These are phyloP conservation scores for Propithecus deckenii DNA, from an alignment of 2,797 vertebrate species.

Conservation along the genomic window DNA sequence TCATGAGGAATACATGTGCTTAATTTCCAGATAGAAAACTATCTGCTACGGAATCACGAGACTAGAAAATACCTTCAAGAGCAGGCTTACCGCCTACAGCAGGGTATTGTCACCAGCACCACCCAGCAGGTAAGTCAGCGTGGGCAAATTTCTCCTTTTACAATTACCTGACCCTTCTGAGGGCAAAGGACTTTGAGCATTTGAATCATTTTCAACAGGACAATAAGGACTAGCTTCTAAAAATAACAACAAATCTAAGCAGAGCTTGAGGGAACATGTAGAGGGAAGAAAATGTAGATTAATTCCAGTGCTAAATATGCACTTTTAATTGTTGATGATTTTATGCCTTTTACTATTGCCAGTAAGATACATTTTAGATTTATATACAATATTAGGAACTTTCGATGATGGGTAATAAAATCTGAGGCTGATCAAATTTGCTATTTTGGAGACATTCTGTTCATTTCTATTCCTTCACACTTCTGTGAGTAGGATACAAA, in stretches of 20 bases:
- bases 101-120: slow-evolving; percentile 98
- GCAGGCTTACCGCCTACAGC: slow-evolving; percentile 97
- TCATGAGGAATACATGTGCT: slow-evolving; percentile 44
- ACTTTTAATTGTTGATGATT: background rate
- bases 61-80: slow-evolving; percentile 97
- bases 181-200: background rate
- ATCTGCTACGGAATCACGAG: slow-evolving; percentile 97
- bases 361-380: background rate
- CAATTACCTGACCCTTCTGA: background rate
- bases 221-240: background rate
- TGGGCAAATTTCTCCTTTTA: background rate
- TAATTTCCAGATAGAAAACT: slow-evolving; percentile 94
- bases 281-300: background rate
- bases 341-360: background rate
- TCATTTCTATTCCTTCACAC: background rate
- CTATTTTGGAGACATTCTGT: background rate
- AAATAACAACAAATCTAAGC: background rate
- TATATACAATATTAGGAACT: background rate
- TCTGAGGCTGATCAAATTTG: background rate
- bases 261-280: background rate
- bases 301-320: background rate
- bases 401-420: background rate
- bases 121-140: slow-evolving; percentile 92
- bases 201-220: background rate
- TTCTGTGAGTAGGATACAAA: background rate